Evolutionary conservation across 2,797 vertebrate species (phyloP).

Genomic region (Micromesistius poutassou): DNA sequence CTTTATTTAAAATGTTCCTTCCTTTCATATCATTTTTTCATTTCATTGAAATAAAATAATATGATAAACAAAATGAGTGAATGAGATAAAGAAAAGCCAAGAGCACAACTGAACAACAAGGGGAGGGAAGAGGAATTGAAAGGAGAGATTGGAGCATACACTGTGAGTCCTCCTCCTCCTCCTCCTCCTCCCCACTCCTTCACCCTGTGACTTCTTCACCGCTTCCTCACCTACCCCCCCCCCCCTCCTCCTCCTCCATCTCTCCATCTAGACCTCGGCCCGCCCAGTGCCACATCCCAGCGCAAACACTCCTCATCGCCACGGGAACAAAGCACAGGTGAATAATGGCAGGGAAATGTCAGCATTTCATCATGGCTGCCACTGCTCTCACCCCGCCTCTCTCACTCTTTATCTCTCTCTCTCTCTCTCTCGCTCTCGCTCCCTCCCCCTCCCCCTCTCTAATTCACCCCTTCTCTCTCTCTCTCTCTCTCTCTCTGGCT

Average conservation of each 20-base stretch:
- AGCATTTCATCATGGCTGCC: conserved; percentile 68
- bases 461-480: conserved; percentile 35
- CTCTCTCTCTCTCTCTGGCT: not conserved
- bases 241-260: conserved; percentile 50
- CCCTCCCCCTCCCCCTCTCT: conserved; percentile 22
- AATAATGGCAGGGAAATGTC: conserved; percentile 80
- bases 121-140: not conserved
- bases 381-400: conserved; percentile 34
- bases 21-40: not conserved
- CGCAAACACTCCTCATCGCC: conserved; percentile 72
- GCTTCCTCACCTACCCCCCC: conserved; percentile 35
- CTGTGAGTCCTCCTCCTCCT: conserved; percentile 30
- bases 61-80: not conserved
- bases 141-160: not conserved
- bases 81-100: not conserved
- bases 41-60: not conserved
- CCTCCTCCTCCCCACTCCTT: conserved; percentile 63
- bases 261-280: conserved; percentile 56
- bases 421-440: conserved; percentile 1
- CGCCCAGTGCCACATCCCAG: conserved; percentile 62
- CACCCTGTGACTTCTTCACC: conserved; percentile 69
- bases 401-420: not conserved
- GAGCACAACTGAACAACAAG: not conserved
- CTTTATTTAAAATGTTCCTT: not conserved
- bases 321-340: conserved; percentile 74